These are phyloP conservation scores for Heteractis magnifica DNA, from an alignment of 92 coral and sea anemone genomes.

Conservation along the genomic window DNA sequence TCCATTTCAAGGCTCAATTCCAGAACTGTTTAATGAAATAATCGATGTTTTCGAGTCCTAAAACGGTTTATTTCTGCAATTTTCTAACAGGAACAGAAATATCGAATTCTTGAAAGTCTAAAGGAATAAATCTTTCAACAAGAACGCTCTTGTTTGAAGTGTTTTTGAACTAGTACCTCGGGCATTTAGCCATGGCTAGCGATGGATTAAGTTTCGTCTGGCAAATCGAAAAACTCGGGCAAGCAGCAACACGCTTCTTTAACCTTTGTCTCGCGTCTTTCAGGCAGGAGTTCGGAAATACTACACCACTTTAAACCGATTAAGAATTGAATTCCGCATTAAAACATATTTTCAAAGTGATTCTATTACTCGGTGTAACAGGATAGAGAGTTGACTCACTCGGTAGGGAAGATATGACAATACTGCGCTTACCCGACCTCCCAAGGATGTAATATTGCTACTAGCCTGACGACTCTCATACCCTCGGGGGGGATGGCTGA, in stretches of 20 bases:
- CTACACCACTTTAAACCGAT: not conserved
- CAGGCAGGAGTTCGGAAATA: not conserved
- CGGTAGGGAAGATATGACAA: not conserved
- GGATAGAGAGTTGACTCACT: not conserved
- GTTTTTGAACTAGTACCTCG: conserved; percentile 2
- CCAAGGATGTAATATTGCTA: not conserved
- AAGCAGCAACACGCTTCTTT: conserved; percentile 26
- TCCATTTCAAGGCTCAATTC: not conserved
- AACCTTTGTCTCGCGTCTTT: not conserved
- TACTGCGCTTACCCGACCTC: not conserved
- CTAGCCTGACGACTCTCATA: no score
- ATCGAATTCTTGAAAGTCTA: not conserved
- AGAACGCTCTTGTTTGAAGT: conserved; percentile 13
- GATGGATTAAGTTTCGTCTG: conserved; percentile 23
- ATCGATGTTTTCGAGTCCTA: not conserved
- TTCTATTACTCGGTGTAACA: not conserved
- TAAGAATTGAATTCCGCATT: not conserved
- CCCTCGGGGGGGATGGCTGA: no score
- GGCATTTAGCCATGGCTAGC: conserved; percentile 12
- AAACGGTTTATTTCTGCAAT: not conserved
- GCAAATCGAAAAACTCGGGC: conserved; percentile 29
- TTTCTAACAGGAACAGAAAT: not conserved
- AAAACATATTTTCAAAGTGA: not conserved
- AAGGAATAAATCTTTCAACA: conserved; percentile 32
- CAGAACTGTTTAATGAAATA: not conserved